Conservation (phyloP, 2,888 invertebrate species). For the Rhamphomyia laevipes region DNA sequence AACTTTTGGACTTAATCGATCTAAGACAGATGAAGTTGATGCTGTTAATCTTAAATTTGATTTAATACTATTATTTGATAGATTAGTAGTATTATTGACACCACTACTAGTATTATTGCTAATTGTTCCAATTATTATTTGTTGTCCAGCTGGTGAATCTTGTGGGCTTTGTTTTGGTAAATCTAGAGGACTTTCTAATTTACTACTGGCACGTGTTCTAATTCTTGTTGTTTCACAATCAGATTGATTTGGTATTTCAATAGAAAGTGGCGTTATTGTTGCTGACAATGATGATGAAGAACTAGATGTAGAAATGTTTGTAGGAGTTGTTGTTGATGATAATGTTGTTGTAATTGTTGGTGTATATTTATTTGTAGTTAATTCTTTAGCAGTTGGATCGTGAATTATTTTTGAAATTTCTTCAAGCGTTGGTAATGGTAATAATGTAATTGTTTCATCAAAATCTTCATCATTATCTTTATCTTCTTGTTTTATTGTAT, state of each 20-base stretch:
- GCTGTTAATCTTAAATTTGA: conserved; percentile 17
- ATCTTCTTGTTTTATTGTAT: conserved; percentile 2
- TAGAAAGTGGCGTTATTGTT: conserved; percentile 51
- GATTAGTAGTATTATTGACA: conserved; percentile 24
- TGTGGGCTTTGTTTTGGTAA: conserved; percentile 41
- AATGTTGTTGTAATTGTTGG: background rate
- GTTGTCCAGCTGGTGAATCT: conserved; percentile 36
- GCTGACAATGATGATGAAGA: background rate
- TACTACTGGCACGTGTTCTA: conserved; percentile 55
- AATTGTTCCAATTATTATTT: too few species aligned
- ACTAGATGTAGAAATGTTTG: too few species aligned
- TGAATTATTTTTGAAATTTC: too few species aligned
- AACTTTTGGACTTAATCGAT: conserved; percentile 24
- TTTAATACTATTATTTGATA: conserved; percentile 29
- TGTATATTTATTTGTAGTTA: too few species aligned
- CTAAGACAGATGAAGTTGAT: conserved; percentile 15
- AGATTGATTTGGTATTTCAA: conserved; percentile 62
- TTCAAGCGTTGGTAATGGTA: too few species aligned
- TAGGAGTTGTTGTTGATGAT: background rate
- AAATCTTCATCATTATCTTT: background rate
- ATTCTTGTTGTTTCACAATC: conserved; percentile 41
- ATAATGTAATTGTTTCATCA: too few species aligned
- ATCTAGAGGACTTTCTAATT: conserved; percentile 54
- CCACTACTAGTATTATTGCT: conserved; percentile 5
- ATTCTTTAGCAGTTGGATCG: too few species aligned